Base-by-base conservation (phyloP, 2,113 vertebrate species). In the Oceanodroma tethys region DNA sequence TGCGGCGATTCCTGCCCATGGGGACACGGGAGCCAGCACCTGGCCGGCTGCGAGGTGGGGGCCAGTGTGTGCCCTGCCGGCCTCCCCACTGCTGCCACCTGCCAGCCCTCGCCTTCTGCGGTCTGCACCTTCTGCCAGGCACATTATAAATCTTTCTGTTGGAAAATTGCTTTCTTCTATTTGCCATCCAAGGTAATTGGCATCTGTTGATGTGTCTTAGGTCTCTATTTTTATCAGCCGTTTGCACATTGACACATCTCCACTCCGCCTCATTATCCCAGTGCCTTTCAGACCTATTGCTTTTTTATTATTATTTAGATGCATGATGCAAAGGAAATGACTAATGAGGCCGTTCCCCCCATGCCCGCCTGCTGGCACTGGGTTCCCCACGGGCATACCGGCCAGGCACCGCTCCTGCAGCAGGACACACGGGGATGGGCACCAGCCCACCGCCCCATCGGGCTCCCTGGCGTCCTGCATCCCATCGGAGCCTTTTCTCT, bases 21-120 rank as follows among this genome's bases (percentile, higher is more conserved):
- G 76, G 67, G 38, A 7, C 13, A 18, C 5, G 6, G 82, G 68
- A 81, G 38, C 34, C 36, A 26, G 29, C 86, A 38, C 27, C 17
- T 2, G 1, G 23, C 70, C 0, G 16, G 38, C 26, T 58, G 34
- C 1, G 3, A 36, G 71, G 10, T 16, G 52, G 19, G 60, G 34
- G 29, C 32, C 0, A 0, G 11, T 2, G 2, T 55, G 68, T 32
- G 50, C 68, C 40, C 43, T 56, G 56, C 58, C 2, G 3, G 27
- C 36, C 6, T 3, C 60, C 81, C 65, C 45, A 7, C 47, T 7
- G 27, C 89, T 40, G 65, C 81, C 0, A 0, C 66, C 58, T 3
- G 21, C 82, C 90, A 72, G 53, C 79, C 78, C 47, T 76, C 3
- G 0, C 67, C 79, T 65, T 34, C 59, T 42, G 82, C 2, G 0